Percentiles rank a stretch among this genome's conserved stretches.
Evolutionary conservation across 2,113 vertebrate species (phyloP).

Genomic region (Triplophysa dalaica): DNA sequence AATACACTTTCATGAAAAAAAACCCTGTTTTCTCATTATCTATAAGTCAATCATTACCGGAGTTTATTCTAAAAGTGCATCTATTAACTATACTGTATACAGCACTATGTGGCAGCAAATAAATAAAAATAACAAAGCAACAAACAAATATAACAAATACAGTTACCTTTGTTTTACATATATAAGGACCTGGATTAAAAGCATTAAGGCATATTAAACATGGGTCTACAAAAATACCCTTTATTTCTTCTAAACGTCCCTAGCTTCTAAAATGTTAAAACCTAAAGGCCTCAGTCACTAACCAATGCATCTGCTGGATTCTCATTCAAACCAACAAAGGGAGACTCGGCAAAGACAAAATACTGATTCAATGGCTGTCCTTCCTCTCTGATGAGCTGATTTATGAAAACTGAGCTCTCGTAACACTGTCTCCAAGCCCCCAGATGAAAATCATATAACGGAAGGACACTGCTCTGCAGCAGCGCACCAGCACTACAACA

Average conservation of each 20-base stretch:
- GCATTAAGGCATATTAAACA: not conserved
- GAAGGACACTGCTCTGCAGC: not conserved
- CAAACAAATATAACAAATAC: not conserved
- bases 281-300: not conserved
- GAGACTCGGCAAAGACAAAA: not conserved
- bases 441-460: slow-evolving; percentile 1
- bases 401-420: slow-evolving; percentile 18
- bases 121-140: not conserved
- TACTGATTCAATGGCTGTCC: slow-evolving; percentile 14
- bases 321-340: not conserved
- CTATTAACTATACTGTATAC: too few species aligned
- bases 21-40: not conserved
- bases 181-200: not conserved
- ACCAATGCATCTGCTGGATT: slow-evolving; percentile 8
- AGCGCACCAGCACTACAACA: not conserved
- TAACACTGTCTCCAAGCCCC: slow-evolving; percentile 9
- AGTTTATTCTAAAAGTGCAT: too few species aligned
- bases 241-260: not conserved
- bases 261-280: slow-evolving; percentile 13
- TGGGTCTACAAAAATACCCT: not conserved
- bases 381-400: slow-evolving; percentile 31
- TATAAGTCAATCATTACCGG: not conserved
- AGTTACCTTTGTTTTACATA: not conserved
- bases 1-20: not conserved
- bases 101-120: too few species aligned